Conservation (phyloP, 1,140 invertebrate genomes). For the Aphis craccivora region DNA sequence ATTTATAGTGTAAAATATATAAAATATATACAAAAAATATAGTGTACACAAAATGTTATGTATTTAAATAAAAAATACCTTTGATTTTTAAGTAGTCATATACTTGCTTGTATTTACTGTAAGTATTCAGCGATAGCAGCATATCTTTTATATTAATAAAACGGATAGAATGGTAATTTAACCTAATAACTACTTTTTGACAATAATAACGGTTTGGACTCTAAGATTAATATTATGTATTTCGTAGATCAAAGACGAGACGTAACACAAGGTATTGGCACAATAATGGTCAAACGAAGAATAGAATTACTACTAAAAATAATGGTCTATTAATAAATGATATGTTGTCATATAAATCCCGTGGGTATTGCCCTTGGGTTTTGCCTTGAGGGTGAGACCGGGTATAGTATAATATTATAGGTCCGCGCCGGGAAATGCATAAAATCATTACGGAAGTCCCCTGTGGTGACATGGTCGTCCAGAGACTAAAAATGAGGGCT, state of each 20-base stretch:
- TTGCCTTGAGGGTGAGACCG: neutral
- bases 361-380: neutral
- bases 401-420: neutral
- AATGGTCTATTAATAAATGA: constrained; percentile 1
- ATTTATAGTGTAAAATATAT: too few species aligned
- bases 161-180: neutral
- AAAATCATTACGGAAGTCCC: constrained; percentile 11
- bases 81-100: neutral
- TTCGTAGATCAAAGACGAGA: neutral
- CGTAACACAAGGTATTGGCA: neutral
- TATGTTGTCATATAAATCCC: neutral
- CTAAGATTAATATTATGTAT: neutral
- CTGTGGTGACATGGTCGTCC: neutral
- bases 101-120: too few species aligned
- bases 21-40: too few species aligned
- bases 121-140: neutral
- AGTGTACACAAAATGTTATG: neutral
- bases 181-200: neutral
- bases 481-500: neutral
- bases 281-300: neutral
- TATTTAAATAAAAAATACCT: too few species aligned
- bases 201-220: neutral
- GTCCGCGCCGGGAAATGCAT: neutral
- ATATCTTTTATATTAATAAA: neutral
- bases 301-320: neutral